Percentiles rank a stretch among this genome's conserved stretches.
Evolutionary conservation across 1,140 invertebrate species (phyloP).

Genomic region (Diprion similis): DNA sequence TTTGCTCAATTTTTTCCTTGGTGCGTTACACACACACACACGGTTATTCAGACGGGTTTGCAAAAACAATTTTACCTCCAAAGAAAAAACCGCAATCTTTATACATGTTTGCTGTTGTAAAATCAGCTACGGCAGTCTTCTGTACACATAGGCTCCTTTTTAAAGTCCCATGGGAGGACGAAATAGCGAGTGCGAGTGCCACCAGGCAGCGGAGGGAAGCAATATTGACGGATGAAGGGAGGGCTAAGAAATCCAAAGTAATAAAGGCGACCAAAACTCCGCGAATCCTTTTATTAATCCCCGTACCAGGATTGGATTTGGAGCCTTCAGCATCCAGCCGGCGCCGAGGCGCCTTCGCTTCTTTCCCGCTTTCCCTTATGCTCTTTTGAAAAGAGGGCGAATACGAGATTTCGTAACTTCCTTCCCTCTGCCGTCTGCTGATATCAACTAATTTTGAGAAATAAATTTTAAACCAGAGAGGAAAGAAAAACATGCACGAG

Average conservation of each 20-base stretch:
- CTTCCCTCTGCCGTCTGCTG: not conserved
- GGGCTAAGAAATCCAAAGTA: slow-evolving; percentile 50
- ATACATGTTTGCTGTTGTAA: too few species aligned
- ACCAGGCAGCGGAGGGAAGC: slow-evolving; percentile 15
- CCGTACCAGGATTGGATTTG: slow-evolving; percentile 55
- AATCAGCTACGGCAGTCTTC: too few species aligned
- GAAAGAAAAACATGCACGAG: too few species aligned
- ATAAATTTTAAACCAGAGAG: not conserved
- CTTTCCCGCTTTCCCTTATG: not conserved
- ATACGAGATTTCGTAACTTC: slow-evolving; percentile 5
- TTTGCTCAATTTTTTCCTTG: too few species aligned
- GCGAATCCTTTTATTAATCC: slow-evolving; percentile 59
- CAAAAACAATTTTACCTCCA: too few species aligned
- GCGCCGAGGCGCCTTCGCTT: slow-evolving; percentile 37
- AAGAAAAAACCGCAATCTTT: too few species aligned
- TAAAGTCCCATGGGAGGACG: too few species aligned
- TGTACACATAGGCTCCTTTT: too few species aligned
- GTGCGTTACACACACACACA: too few species aligned
- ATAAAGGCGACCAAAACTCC: slow-evolving; percentile 56
- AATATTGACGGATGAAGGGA: slow-evolving; percentile 47
- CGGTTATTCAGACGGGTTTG: too few species aligned
- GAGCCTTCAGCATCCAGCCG: slow-evolving; percentile 41
- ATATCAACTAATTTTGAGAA: not conserved
- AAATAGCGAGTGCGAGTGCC: not conserved
- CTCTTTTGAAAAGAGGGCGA: not conserved